Evolutionary conservation across 2,888 invertebrate genomes (phyloP).

Genomic region (Ennomos quercinarius): DNA sequence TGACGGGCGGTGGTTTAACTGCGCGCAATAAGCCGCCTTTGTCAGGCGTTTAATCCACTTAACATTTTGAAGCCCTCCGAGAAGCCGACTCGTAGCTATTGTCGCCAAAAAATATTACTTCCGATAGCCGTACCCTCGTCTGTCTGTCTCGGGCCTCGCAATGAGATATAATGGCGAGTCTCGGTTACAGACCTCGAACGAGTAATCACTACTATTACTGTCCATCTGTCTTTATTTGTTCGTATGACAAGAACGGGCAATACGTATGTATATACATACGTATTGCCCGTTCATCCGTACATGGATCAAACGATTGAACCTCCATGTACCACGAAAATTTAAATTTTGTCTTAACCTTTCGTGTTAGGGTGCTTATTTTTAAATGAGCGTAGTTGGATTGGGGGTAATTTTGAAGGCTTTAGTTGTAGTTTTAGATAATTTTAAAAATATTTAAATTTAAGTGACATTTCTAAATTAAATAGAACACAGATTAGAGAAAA

Average conservation of each 20-base stretch:
- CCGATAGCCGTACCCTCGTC: constrained; percentile 48
- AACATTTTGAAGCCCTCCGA: constrained; percentile 67
- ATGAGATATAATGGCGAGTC: constrained; percentile 10
- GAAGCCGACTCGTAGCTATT: constrained; percentile 57
- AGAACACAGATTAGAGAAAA: too few species aligned
- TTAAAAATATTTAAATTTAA: too few species aligned
- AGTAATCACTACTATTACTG: constrained; percentile 44
- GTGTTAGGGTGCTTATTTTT: too few species aligned
- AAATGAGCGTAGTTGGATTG: too few species aligned
- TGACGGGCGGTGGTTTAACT: constrained; percentile 54
- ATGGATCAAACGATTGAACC: too few species aligned
- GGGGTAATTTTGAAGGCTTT: too few species aligned
- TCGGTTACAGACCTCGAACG: constrained; percentile 26
- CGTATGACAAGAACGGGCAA: constrained; percentile 29
- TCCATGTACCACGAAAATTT: too few species aligned
- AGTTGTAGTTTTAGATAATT: too few species aligned
- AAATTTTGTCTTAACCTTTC: too few species aligned
- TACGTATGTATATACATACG: background rate
- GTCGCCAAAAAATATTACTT: constrained; percentile 65
- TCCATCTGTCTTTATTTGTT: constrained; percentile 39
- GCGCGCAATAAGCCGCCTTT: constrained; percentile 70
- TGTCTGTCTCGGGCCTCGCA: constrained; percentile 5
- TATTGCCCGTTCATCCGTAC: too few species aligned
- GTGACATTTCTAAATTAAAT: too few species aligned
- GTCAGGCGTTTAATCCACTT: constrained; percentile 79